phyloP scores from a whole-genome alignment of 2,797 vertebrate genomes.

The Hoplostethus atlanticus region DNA sequence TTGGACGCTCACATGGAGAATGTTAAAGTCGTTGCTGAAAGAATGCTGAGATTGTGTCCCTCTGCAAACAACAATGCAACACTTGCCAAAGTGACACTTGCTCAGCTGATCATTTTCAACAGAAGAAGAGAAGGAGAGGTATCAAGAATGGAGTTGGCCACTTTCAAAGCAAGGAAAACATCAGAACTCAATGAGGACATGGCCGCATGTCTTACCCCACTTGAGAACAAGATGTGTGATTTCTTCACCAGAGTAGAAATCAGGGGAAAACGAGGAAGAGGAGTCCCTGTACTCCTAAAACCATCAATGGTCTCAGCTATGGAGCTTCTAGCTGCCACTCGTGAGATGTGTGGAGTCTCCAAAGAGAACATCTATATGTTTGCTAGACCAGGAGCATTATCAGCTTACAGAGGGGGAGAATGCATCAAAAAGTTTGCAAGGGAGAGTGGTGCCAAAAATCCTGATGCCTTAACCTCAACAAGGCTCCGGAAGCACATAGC shows the following conservation, averaged over 20 bases:
- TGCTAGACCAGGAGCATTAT: slow-evolving; percentile 4
- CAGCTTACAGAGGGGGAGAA: slow-evolving; percentile 2
- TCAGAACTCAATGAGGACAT: too few relatives aligned
- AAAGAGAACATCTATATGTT: slow-evolving; percentile 8
- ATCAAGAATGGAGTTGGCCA: too few relatives aligned
- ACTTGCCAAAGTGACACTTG: slow-evolving; percentile 9
- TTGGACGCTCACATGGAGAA: neutral
- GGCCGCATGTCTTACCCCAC: neutral
- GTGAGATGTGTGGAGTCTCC: neutral
- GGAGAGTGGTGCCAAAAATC: slow-evolving; percentile 15
- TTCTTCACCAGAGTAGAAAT: slow-evolving; percentile 23
- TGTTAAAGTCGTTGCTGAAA: neutral
- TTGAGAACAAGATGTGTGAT: slow-evolving; percentile 22
- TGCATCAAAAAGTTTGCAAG: slow-evolving; percentile 4
- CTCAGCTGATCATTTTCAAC: slow-evolving; percentile 7
- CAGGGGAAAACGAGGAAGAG: slow-evolving; percentile 20
- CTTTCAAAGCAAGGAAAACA: too few relatives aligned
- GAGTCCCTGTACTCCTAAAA: slow-evolving; percentile 20
- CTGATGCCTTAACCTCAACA: slow-evolving; percentile 9
- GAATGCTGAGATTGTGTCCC: neutral
- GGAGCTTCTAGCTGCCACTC: slow-evolving; percentile 11
- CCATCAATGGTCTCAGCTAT: slow-evolving; percentile 9
- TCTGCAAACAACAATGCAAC: slow-evolving; percentile 8
- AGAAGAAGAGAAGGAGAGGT: slow-evolving; percentile 15
- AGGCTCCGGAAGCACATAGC: slow-evolving; percentile 15